Base-by-base conservation (phyloP, 1,140 invertebrate genomes). In the Coelopa frigida region DNA sequence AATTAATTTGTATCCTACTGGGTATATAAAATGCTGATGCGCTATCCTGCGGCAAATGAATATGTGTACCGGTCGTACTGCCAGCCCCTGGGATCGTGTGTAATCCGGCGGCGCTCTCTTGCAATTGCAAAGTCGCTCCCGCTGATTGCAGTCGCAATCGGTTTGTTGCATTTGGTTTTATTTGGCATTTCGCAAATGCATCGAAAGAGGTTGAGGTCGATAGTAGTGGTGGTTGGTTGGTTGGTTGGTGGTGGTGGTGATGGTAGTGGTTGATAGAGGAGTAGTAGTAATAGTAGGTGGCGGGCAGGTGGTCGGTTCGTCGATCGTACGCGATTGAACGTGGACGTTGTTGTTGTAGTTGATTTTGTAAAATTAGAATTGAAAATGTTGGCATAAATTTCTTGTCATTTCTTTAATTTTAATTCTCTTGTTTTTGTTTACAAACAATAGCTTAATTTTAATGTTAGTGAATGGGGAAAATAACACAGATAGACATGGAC, bases 1-100 rank as follows among this genome's bases (percentile, higher is more conserved):
- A n/a, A n/a, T n/a, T n/a, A n/a, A n/a, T n/a, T n/a, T n/a, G 40
- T 53, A 63, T 62, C 63, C 63, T 64, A 67, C 57, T 66, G 59
- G 58, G 45, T 55, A 66, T 27, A 60, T 52, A 66, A 58, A 56
- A 66, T 50, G 47, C 41, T 48, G 58, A 21, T 29, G 49, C 35
- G 24, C 32, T 40, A 6, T 67, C 63, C 48, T 54, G 47, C 39
- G 42, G 42, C 59, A 66, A 55, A 37, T 59, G 58, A 44, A 67
- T 52, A 50, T 63, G 44, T 51, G 62, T 46, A 53, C 57, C 65
- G 48, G 58, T 51, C 36, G 58, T 36, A 38, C 40, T 36, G 47
- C 43, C 51, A 44, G 58, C 54, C 35, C 52, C 26, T 53, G 59
- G 53, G 26, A 23, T 23, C 38, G 57, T 52, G 18, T 60, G 43